A percentile compares a stretch with the other conserved stretches of the same genome.
Evolutionary conservation across 2,888 invertebrate genomes (phyloP).

Genomic region (Stramonita haemastoma): DNA sequence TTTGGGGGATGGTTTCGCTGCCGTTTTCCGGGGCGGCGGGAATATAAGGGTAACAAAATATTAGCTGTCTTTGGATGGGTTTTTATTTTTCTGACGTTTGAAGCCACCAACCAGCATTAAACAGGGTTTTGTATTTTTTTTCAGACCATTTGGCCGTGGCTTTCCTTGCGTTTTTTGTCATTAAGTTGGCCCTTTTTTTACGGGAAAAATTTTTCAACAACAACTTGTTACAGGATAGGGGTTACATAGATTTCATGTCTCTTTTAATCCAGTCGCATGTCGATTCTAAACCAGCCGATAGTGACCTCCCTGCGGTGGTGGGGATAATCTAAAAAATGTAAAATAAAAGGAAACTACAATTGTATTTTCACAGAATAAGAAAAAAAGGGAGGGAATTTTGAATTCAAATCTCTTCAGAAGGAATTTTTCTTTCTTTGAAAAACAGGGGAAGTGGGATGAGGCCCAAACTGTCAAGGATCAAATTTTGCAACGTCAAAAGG

Average conservation of each 20-base stretch:
- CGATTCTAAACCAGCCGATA: background rate
- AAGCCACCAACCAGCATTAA: background rate
- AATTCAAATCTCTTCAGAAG: background rate
- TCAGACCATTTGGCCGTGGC: background rate
- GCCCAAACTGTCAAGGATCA: background rate
- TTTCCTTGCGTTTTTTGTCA: background rate
- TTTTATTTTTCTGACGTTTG: background rate
- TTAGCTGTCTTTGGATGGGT: background rate
- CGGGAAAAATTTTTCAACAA: conserved; percentile 11
- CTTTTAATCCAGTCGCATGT: background rate
- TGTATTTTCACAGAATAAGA: background rate
- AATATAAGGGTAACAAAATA: background rate
- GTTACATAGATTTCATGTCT: background rate
- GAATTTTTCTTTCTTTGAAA: background rate
- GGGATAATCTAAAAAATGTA: background rate
- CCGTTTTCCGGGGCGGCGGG: background rate
- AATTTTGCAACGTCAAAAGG: background rate
- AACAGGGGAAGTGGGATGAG: background rate
- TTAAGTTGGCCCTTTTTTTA: background rate
- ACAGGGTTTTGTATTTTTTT: background rate
- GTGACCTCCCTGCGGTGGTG: background rate
- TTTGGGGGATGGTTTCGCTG: background rate
- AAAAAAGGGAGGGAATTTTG: background rate
- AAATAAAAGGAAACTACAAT: background rate
- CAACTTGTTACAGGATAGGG: background rate